Conservation (phyloP, 1,140 invertebrate species). For the Heliconius hermathena region DNA sequence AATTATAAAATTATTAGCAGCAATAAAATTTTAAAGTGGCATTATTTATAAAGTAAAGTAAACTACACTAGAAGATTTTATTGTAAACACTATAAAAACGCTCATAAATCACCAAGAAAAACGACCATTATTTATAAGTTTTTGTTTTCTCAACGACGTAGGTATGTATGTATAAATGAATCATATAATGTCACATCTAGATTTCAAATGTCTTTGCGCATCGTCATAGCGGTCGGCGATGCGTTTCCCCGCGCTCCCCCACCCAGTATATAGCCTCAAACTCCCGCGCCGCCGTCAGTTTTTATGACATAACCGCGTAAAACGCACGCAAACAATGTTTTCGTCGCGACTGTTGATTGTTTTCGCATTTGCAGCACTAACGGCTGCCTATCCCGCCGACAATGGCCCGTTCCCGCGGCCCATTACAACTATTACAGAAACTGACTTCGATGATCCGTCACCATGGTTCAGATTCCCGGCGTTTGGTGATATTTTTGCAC, state of each 20-base stretch:
- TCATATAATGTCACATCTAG: constrained; percentile 23
- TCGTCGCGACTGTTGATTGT: constrained; percentile 61
- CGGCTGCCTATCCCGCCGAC: constrained; percentile 56
- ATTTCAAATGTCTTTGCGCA: constrained; percentile 30
- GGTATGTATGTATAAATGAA: neutral
- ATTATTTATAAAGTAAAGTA: neutral
- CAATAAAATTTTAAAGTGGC: neutral
- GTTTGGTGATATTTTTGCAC: constrained; percentile 64
- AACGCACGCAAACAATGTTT: constrained; percentile 62
- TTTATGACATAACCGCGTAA: constrained; percentile 50
- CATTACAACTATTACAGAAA: constrained; percentile 55
- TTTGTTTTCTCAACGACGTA: neutral
- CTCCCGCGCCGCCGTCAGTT: constrained; percentile 67
- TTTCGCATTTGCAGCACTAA: constrained; percentile 55
- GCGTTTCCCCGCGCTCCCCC: constrained; percentile 63
- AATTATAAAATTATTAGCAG: neutral
- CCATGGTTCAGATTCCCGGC: constrained; percentile 68
- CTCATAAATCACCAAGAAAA: constrained; percentile 10
- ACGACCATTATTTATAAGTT: neutral
- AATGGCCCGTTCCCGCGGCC: constrained; percentile 53
- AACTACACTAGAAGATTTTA: neutral
- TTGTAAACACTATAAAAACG: constrained; percentile 5
- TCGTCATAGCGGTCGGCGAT: constrained; percentile 58
- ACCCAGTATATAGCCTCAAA: constrained; percentile 69
- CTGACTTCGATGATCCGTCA: constrained; percentile 57